Conservation (phyloP, 2,888 invertebrate genomes). For the Julus scanicus region DNA sequence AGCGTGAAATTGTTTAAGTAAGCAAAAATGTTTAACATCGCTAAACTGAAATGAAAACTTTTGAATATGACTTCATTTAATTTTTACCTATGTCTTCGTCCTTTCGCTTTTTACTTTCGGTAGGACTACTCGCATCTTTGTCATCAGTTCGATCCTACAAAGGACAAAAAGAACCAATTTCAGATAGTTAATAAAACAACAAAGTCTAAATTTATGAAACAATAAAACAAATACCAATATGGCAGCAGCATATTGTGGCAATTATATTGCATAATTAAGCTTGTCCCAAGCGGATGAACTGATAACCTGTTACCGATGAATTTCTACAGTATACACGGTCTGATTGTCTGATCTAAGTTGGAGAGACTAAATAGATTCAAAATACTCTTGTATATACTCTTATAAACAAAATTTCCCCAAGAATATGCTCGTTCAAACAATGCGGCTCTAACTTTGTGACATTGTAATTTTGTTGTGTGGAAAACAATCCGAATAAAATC, state of each 20-base stretch:
- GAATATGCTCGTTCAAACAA: too few relatives aligned
- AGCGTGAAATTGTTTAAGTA: too few relatives aligned
- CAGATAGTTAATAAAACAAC: background rate
- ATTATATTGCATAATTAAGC: background rate
- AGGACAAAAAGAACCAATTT: background rate
- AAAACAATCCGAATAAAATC: too few relatives aligned
- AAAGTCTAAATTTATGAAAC: background rate
- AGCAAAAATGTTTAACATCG: too few relatives aligned
- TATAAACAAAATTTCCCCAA: too few relatives aligned
- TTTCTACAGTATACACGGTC: background rate
- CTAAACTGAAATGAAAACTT: too few relatives aligned
- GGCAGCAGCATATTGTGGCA: background rate
- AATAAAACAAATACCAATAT: constrained; percentile 29
- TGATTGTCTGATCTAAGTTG: background rate
- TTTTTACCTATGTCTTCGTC: constrained; percentile 80
- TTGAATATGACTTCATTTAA: background rate
- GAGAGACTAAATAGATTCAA: background rate
- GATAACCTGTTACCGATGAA: background rate
- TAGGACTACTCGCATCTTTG: constrained; percentile 74
- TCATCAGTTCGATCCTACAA: constrained; percentile 67
- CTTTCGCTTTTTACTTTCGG: constrained; percentile 81
- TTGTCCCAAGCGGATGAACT: background rate
- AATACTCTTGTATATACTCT: too few relatives aligned
- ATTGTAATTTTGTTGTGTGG: too few relatives aligned
- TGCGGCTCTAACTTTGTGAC: too few relatives aligned